Conservation (phyloP, 2,113 vertebrate genomes). For the Tupaia chinensis region DNA sequence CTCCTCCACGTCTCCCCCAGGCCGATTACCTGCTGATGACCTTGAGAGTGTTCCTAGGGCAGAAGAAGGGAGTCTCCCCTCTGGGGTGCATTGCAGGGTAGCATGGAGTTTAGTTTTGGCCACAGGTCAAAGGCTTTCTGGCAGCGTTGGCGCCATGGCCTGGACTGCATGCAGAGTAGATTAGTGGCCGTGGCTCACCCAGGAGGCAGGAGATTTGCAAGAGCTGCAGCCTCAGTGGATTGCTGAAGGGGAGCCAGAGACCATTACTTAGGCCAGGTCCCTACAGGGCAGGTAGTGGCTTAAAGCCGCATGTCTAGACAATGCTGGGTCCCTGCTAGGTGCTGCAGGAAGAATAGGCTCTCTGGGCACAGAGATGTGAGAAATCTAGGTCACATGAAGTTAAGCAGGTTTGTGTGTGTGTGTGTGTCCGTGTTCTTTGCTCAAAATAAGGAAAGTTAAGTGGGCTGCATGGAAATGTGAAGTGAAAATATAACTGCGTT, state of each 20-base stretch:
- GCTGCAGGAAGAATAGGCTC: not conserved
- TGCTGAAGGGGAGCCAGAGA: not conserved
- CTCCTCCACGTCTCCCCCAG: not conserved
- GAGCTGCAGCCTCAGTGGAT: constrained; percentile 6
- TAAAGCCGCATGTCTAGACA: not conserved
- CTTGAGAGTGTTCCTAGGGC: fast-evolving
- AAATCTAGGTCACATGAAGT: constrained; percentile 60
- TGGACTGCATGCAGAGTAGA: not conserved
- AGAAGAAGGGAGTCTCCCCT: not conserved
- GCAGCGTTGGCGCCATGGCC: not conserved
- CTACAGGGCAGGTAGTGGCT: not conserved
- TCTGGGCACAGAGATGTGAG: not conserved
- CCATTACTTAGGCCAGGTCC: not conserved
- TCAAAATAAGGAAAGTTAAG: constrained; percentile 78
- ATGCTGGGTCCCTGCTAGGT: not conserved
- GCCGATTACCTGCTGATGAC: not conserved
- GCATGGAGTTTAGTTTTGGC: not conserved
- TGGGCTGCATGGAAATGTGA: constrained; percentile 75
- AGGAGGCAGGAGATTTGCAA: not conserved
- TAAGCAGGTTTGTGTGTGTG: constrained; percentile 1
- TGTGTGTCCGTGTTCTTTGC: constrained; percentile 49
- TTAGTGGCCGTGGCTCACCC: not conserved
- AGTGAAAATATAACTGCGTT: constrained; percentile 70
- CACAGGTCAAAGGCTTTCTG: not conserved
- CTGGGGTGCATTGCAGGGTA: not conserved